These are phyloP conservation scores for Caenorhabditis auriculariae DNA, from an alignment of 2,888 invertebrate species.

Conservation along the genomic window DNA sequence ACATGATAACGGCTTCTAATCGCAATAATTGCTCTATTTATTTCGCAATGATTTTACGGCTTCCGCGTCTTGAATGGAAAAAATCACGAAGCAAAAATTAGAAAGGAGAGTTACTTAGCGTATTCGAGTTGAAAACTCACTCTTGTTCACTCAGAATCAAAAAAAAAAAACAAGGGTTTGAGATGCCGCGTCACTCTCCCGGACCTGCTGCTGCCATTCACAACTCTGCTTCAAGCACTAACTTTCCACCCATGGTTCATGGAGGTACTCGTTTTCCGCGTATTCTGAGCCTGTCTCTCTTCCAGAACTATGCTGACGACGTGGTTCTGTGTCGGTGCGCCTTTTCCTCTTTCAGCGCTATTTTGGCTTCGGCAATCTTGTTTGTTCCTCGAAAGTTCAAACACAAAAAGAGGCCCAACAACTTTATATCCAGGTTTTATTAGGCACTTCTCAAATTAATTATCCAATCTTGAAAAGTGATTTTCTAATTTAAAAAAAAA, in stretches of 20 bases:
- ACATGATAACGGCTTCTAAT: too few species aligned
- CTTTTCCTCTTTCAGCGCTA: slow-evolving; percentile 21
- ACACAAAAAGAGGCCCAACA: slow-evolving; percentile 32
- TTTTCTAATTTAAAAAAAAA: background rate
- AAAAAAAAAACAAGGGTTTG: too few species aligned
- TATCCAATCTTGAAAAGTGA: slow-evolving; percentile 8
- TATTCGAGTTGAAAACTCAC: too few species aligned
- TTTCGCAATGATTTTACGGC: background rate
- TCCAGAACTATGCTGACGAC: slow-evolving; percentile 17
- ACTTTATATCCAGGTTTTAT: slow-evolving; percentile 26
- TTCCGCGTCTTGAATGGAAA: background rate
- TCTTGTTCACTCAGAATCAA: too few species aligned
- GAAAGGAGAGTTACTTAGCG: too few species aligned
- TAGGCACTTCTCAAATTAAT: background rate
- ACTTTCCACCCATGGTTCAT: slow-evolving; percentile 2
- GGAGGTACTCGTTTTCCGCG: slow-evolving; percentile 2
- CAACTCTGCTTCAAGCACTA: slow-evolving; percentile 6
- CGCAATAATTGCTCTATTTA: too few species aligned
- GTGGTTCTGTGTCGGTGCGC: slow-evolving; percentile 23
- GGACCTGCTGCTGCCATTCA: slow-evolving; percentile 25
- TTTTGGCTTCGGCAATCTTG: slow-evolving; percentile 25
- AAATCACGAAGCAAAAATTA: too few species aligned
- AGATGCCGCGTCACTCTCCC: slow-evolving; percentile 30
- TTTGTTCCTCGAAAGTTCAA: slow-evolving; percentile 30
- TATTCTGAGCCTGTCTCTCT: background rate